Conservation (phyloP, 2,888 invertebrate species). For the Lasioglossum zephyrum region DNA sequence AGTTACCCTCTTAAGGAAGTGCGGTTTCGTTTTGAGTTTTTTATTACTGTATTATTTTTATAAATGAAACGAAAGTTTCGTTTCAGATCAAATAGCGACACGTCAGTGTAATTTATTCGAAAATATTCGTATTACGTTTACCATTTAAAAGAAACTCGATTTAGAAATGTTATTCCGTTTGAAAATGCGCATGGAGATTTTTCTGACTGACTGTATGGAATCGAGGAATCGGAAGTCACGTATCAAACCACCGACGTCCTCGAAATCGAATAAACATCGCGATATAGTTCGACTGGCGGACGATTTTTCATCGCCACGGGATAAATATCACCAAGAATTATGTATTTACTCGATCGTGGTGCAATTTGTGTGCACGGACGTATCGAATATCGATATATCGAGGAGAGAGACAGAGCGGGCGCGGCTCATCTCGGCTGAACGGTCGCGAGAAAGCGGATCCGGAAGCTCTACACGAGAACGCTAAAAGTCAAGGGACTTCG, state of each 20-base stretch:
- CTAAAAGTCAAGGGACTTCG: conserved; percentile 57
- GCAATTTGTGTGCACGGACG: conserved; percentile 57
- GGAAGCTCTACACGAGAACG: conserved; percentile 25
- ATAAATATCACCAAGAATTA: conserved; percentile 58
- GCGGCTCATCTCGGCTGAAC: not conserved
- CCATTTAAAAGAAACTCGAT: not conserved
- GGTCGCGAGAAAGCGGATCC: conserved; percentile 12
- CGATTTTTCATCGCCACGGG: conserved; percentile 36
- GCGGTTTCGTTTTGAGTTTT: not conserved
- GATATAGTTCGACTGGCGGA: conserved; percentile 3
- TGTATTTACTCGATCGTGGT: conserved; percentile 58
- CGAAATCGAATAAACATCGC: conserved; percentile 35
- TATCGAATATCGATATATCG: conserved; percentile 66
- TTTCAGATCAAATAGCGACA: no score
- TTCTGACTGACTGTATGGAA: not conserved
- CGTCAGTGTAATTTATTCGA: no score
- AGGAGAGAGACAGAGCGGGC: not conserved
- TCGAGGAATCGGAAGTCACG: conserved; percentile 13
- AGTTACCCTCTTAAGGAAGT: not conserved
- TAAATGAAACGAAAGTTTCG: no score
- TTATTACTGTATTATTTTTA: no score
- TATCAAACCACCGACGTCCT: conserved; percentile 14
- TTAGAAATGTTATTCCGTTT: not conserved
- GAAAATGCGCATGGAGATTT: not conserved
- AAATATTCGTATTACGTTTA: no score